A percentile compares a stretch with the other conserved stretches of the same genome.
Evolutionary conservation across 1,140 invertebrate species (phyloP).

Genomic region (Aradophagus sp.): DNA sequence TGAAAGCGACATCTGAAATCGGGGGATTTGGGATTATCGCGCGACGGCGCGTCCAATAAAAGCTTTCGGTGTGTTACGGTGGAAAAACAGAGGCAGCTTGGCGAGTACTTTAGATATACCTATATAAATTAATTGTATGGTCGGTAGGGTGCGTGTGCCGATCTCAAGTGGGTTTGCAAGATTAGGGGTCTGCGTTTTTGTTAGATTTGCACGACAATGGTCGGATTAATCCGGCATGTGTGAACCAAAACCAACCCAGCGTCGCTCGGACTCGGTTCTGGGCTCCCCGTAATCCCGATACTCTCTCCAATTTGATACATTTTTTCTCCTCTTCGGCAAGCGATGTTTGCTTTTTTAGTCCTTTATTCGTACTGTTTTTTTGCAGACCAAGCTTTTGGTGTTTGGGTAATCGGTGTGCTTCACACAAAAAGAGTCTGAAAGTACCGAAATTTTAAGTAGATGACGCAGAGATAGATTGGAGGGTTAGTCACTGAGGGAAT

Average conservation of each 20-base stretch:
- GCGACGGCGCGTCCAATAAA: constrained; percentile 41
- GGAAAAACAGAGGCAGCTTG: constrained; percentile 49
- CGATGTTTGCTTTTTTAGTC: constrained; percentile 45
- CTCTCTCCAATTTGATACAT: constrained; percentile 59
- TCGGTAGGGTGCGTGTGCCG: constrained; percentile 59
- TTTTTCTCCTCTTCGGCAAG: constrained; percentile 16
- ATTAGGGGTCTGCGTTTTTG: constrained; percentile 67
- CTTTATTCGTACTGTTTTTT: constrained; percentile 40
- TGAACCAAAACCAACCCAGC: constrained; percentile 42
- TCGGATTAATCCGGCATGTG: constrained; percentile 61
- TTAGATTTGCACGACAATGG: constrained; percentile 66
- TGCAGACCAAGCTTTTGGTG: neutral
- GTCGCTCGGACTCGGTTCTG: constrained; percentile 22
- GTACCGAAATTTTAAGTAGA: no score
- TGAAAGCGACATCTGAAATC: constrained; percentile 27
- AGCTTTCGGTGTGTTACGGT: constrained; percentile 41
- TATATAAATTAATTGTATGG: constrained; percentile 73
- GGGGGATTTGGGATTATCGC: constrained; percentile 60
- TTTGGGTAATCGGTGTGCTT: neutral
- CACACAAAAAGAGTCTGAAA: no score
- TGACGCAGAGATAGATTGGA: no score
- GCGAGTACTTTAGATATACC: constrained; percentile 65
- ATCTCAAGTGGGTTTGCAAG: constrained; percentile 68
- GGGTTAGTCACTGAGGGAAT: no score
- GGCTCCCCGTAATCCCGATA: constrained; percentile 55